These are phyloP conservation scores for Papilio polyxenes DNA, from an alignment of 1,140 invertebrate genomes.

Conservation along the genomic window DNA sequence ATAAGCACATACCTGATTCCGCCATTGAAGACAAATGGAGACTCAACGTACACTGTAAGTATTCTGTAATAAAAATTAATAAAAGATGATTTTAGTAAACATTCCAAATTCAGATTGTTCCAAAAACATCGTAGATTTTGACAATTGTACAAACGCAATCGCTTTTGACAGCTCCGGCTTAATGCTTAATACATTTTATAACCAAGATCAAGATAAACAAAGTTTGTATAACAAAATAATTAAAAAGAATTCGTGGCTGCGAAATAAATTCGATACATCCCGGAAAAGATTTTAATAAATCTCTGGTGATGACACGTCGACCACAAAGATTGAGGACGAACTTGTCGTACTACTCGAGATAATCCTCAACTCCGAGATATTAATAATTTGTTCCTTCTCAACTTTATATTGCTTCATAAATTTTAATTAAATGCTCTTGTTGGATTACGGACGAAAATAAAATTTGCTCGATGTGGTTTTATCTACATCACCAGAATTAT, in stretches of 20 bases:
- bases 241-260: not conserved
- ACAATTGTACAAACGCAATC: not conserved
- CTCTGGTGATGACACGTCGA: conserved; percentile 45
- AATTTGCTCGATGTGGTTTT: conserved; percentile 21
- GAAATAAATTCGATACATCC: conserved; percentile 15
- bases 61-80: not conserved
- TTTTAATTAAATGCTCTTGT: conserved; percentile 42
- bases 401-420: conserved; percentile 44
- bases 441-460: conserved; percentile 36
- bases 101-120: not conserved
- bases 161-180: not conserved
- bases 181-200: not conserved
- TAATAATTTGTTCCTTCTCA: conserved; percentile 44
- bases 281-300: conserved; percentile 47
- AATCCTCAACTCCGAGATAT: conserved; percentile 45
- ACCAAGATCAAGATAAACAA: not conserved
- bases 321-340: conserved; percentile 40
- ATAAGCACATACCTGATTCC: conserved; percentile 89
- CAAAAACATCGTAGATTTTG: not conserved
- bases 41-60: conserved; percentile 88
- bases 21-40: conserved; percentile 91
- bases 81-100: too few relatives aligned
- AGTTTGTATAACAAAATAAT: conserved; percentile 17
- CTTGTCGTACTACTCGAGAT: conserved; percentile 43
- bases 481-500: conserved; percentile 2